Percentiles rank a stretch among this genome's conserved stretches.
Conservation (phyloP, 2,113 vertebrate species). For the Phrynosoma platyrhinos region DNA sequence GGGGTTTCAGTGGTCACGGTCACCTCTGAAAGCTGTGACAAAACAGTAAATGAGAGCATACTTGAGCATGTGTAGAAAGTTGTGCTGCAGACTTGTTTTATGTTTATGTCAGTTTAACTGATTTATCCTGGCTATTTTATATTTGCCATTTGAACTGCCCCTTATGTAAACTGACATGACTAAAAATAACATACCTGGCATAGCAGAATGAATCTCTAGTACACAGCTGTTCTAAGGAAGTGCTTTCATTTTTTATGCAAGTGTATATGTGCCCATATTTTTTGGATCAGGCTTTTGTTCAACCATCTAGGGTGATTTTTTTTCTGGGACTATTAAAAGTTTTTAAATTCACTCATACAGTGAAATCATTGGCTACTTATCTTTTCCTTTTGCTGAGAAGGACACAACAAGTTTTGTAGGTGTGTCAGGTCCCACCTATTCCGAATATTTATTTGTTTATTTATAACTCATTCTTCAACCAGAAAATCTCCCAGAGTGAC, state of each 20-base stretch:
- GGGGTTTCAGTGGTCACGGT: neutral
- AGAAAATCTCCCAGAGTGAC: neutral
- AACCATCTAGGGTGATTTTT: neutral
- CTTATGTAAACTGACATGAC: slow-evolving; percentile 28
- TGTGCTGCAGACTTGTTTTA: neutral
- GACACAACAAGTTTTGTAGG: neutral
- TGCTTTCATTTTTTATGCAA: neutral
- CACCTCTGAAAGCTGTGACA: neutral
- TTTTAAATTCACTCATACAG: neutral
- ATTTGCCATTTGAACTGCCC: neutral
- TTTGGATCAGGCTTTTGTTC: too few species aligned
- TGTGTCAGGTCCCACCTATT: neutral
- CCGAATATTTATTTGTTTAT: neutral
- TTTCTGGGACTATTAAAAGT: neutral
- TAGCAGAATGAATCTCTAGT: slow-evolving; percentile 44
- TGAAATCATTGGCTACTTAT: neutral
- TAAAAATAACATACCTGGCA: neutral
- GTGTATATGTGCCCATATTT: too few species aligned
- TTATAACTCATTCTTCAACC: neutral
- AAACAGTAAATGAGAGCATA: neutral
- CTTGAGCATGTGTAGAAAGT: neutral
- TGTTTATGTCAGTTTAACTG: neutral
- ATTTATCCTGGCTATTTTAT: neutral
- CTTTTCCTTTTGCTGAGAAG: neutral
- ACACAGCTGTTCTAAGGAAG: neutral